phyloP scores from a whole-genome alignment of 2,797 vertebrate species.

The Chrosomus eos region DNA sequence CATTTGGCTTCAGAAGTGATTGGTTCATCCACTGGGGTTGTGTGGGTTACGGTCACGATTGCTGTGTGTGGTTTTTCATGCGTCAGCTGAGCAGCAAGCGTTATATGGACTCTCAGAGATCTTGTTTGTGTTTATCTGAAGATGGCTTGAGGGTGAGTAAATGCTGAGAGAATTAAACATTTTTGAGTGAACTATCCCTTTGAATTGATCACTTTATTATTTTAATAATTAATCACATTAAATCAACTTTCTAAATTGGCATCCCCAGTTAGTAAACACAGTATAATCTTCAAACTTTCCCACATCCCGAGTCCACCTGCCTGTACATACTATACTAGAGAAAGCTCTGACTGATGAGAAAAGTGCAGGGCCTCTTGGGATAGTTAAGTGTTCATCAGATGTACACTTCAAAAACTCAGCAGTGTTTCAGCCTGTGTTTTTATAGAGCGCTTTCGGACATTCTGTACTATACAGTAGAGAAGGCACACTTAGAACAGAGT shows the following conservation, averaged over 20 bases:
- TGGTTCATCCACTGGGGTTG: not conserved
- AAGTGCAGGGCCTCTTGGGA: not conserved
- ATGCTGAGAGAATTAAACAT: not conserved
- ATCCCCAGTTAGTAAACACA: not conserved
- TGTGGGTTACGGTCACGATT: not conserved
- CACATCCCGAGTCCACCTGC: not conserved
- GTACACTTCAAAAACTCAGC: not conserved
- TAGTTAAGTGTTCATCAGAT: not conserved
- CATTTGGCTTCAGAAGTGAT: not conserved
- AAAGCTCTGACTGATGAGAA: not conserved
- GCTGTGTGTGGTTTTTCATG: not conserved
- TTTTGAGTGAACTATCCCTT: not conserved
- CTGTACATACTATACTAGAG: not conserved
- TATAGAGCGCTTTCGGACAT: not conserved
- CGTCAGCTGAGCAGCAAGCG: not conserved
- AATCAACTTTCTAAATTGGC: not conserved
- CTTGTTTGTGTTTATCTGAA: not conserved
- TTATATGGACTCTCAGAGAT: not conserved
- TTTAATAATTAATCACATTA: not conserved
- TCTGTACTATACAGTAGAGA: not conserved
- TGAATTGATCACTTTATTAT: not conserved
- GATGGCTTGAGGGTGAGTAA: not conserved
- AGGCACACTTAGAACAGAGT: not conserved
- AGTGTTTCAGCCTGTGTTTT: not conserved
- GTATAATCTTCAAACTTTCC: not conserved